These are phyloP conservation scores for Numida meleagris DNA, from an alignment of 2,113 vertebrate species.

Conservation along the genomic window DNA sequence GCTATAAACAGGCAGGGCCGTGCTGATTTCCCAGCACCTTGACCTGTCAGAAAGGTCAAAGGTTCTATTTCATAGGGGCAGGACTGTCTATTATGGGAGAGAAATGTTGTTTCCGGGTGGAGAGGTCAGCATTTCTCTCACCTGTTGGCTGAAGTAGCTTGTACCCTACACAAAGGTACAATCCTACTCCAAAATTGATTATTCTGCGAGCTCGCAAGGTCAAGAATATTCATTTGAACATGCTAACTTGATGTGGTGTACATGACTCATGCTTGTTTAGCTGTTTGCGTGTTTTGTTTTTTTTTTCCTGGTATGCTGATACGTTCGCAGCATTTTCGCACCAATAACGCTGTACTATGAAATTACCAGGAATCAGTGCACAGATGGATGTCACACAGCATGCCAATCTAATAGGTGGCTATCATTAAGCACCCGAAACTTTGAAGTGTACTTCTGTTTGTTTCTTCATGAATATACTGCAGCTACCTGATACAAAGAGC, in stretches of 20 bases:
- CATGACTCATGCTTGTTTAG: conserved; percentile 62
- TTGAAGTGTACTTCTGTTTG: neutral
- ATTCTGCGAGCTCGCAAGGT: conserved; percentile 71
- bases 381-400: neutral
- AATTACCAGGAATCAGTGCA: neutral
- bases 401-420: neutral
- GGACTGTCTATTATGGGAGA: conserved; percentile 28
- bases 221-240: conserved; percentile 75
- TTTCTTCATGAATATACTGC: conserved; percentile 6
- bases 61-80: conserved; percentile 51
- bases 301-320: conserved; percentile 27
- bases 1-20: conserved; percentile 13
- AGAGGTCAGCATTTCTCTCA: conserved; percentile 39
- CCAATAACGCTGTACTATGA: neutral
- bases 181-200: conserved; percentile 54
- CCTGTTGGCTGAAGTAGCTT: neutral
- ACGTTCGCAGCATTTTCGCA: conserved; percentile 41
- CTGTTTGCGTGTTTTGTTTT: neutral
- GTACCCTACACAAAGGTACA: neutral
- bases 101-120: conserved; percentile 21
- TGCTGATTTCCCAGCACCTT: conserved; percentile 56
- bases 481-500: conserved; percentile 1
- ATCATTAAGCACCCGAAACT: neutral
- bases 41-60: conserved; percentile 61
- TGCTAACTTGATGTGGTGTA: conserved; percentile 73